A percentile compares a stretch with the other conserved stretches of the same genome.
phyloP scores from a whole-genome alignment of 2,888 invertebrate genomes.

The Drosophila falleni region DNA sequence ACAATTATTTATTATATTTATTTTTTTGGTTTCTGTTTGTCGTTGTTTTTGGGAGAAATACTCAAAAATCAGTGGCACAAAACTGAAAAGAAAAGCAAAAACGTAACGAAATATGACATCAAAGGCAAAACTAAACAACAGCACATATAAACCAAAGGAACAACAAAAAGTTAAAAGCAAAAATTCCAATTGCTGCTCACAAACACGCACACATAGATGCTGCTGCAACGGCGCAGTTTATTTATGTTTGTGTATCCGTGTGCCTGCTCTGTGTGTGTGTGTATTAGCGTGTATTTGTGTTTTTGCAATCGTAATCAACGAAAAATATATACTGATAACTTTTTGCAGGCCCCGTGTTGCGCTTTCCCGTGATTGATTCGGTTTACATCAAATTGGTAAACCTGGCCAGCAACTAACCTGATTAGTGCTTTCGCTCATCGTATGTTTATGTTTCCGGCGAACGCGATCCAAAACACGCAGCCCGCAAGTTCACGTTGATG shows the following conservation, averaged over 20 bases:
- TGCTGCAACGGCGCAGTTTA: constrained; percentile 61
- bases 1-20: constrained; percentile 8
- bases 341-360: constrained; percentile 12
- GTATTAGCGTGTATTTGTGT: constrained; percentile 21
- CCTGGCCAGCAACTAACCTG: constrained; percentile 71
- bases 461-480: constrained; percentile 51
- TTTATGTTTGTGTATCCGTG: constrained; percentile 37
- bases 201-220: constrained; percentile 20
- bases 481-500: constrained; percentile 36
- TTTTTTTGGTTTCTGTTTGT: constrained; percentile 18
- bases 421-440: constrained; percentile 76
- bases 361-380: neutral
- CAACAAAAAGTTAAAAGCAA: constrained; percentile 29
- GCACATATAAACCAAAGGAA: constrained; percentile 8
- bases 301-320: constrained; percentile 61
- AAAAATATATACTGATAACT: constrained; percentile 42
- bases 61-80: constrained; percentile 72
- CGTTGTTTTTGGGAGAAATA: constrained; percentile 36
- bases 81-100: constrained; percentile 70
- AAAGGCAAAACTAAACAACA: constrained; percentile 50
- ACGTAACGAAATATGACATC: constrained; percentile 61
- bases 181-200: constrained; percentile 32
- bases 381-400: constrained; percentile 15
- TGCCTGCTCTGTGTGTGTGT: constrained; percentile 5
- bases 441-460: constrained; percentile 67